These are phyloP conservation scores for Tupaia chinensis DNA, from an alignment of 2,113 vertebrate species.

Conservation along the genomic window DNA sequence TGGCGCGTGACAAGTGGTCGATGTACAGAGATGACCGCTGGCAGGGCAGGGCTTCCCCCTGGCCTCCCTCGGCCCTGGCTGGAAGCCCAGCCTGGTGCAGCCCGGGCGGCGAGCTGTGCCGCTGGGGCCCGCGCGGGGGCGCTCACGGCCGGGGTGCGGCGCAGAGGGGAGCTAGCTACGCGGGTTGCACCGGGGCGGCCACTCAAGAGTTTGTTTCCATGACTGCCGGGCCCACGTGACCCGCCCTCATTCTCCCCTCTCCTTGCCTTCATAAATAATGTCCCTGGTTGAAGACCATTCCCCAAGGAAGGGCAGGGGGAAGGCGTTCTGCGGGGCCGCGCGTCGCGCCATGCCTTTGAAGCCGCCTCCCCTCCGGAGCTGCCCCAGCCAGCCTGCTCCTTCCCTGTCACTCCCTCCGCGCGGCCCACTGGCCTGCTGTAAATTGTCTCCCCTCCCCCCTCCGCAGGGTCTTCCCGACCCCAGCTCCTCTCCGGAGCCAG, in stretches of 20 bases:
- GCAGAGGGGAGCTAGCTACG: neutral
- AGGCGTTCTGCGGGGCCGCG: slow-evolving; percentile 10
- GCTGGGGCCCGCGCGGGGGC: slow-evolving; percentile 12
- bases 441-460: neutral
- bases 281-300: slow-evolving; percentile 39
- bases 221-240: slow-evolving; percentile 48
- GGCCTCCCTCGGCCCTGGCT: no score
- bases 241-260: neutral
- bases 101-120: neutral
- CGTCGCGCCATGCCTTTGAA: neutral
- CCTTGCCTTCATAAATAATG: slow-evolving; percentile 54
- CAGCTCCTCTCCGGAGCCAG: neutral
- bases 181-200: accelerated
- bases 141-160: neutral
- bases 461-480: neutral
- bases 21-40: neutral
- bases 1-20: neutral
- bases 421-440: neutral
- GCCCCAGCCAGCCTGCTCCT: neutral
- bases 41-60: neutral
- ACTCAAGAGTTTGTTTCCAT: slow-evolving; percentile 10
- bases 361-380: neutral
- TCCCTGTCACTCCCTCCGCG: neutral
- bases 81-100: neutral
- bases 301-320: slow-evolving; percentile 28